phyloP scores from a whole-genome alignment of 2,113 vertebrate genomes.

The Gadus chalcogrammus region DNA sequence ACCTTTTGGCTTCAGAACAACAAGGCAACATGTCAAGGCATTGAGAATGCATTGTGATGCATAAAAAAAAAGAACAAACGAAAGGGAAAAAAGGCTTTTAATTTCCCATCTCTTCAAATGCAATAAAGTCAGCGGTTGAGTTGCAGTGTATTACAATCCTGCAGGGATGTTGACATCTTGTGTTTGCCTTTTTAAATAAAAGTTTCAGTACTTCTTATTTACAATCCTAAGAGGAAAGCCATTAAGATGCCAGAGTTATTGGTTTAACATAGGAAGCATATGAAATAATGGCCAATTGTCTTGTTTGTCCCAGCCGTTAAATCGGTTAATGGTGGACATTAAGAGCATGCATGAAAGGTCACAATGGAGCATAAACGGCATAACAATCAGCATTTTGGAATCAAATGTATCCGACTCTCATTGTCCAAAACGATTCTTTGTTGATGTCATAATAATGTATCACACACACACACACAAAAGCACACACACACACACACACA shows the following conservation, averaged over 20 bases:
- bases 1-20: too few species aligned
- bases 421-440: too few species aligned
- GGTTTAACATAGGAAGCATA: background rate
- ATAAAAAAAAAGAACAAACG: background rate
- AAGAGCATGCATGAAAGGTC: background rate
- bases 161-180: background rate
- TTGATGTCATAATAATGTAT: too few species aligned
- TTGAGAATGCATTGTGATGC: background rate
- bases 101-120: constrained; percentile 1
- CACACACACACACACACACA: too few species aligned
- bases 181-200: background rate
- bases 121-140: constrained; percentile 5
- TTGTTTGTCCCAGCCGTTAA: background rate
- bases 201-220: background rate
- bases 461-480: too few species aligned
- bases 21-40: too few species aligned
- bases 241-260: background rate
- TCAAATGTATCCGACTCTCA: background rate
- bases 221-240: background rate
- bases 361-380: background rate
- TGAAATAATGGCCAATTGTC: background rate
- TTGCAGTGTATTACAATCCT: background rate
- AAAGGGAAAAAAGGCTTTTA: background rate
- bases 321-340: background rate
- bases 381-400: background rate